Evolutionary conservation across 2,888 invertebrate genomes (phyloP).

Genomic region (Tuberolachnus salignus): DNA sequence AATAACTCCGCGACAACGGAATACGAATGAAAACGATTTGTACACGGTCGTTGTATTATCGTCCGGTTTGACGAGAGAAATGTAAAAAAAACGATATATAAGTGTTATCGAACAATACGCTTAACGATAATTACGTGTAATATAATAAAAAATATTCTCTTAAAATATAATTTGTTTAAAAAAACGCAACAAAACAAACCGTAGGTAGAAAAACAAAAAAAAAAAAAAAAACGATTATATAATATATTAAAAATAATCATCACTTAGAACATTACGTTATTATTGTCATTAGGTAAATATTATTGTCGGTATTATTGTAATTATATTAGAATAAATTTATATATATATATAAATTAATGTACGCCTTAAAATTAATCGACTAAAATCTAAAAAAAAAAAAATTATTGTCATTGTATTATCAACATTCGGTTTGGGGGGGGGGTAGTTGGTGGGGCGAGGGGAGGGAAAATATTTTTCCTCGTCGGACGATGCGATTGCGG

Average conservation of each 20-base stretch:
- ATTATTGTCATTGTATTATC: slow-evolving; percentile 52
- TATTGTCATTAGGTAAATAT: slow-evolving; percentile 36
- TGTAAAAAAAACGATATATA: background rate
- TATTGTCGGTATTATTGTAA: too few species aligned
- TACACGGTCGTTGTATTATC: too few species aligned
- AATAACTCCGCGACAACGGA: too few species aligned
- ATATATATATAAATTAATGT: too few species aligned
- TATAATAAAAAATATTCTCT: too few species aligned
- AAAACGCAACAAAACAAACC: background rate
- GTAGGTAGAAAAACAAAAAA: too few species aligned
- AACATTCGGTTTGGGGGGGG: slow-evolving; percentile 28
- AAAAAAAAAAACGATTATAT: slow-evolving; percentile 18
- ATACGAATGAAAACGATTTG: too few species aligned
- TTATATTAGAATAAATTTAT: too few species aligned
- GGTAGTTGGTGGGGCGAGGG: too few species aligned
- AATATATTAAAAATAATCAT: slow-evolving; percentile 7
- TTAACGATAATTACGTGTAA: too few species aligned
- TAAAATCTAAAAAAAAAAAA: slow-evolving; percentile 41
- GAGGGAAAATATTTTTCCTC: too few species aligned
- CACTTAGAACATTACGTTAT: background rate
- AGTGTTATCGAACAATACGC: background rate
- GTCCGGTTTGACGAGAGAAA: slow-evolving; percentile 5
- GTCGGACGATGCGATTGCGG: too few species aligned
- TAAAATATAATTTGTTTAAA: background rate
- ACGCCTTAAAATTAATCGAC: slow-evolving; percentile 22